Evolutionary conservation across 2,888 invertebrate species (phyloP).

Genomic region (Glaucopsyche alexis): DNA sequence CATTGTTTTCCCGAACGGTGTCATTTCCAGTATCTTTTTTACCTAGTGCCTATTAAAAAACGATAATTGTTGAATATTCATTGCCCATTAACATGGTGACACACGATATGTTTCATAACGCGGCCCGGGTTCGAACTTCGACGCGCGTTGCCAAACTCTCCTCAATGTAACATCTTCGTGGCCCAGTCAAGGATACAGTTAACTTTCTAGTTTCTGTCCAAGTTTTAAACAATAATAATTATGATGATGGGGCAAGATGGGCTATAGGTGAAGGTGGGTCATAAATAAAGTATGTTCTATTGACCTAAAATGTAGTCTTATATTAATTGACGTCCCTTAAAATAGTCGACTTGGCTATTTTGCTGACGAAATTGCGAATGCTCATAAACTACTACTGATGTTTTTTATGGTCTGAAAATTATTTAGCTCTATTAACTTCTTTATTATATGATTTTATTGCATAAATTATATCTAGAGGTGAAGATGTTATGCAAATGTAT

Average conservation of each 20-base stretch:
- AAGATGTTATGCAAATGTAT: background rate
- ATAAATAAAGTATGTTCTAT: too few species aligned
- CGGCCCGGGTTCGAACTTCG: conserved; percentile 37
- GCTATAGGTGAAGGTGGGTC: too few species aligned
- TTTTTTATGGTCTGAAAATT: conserved; percentile 4
- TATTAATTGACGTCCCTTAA: too few species aligned
- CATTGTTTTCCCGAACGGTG: conserved; percentile 3
- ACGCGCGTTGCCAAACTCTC: conserved; percentile 37
- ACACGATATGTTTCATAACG: conserved; percentile 44
- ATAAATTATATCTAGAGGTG: background rate
- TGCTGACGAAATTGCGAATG: too few species aligned
- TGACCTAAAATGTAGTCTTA: too few species aligned
- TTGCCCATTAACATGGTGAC: conserved; percentile 31
- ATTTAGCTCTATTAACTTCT: background rate
- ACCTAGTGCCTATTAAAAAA: background rate
- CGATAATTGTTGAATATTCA: conserved; percentile 9
- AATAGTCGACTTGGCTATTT: too few species aligned
- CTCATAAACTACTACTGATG: too few species aligned
- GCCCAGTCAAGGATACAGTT: conserved; percentile 26
- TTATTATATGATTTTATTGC: background rate
- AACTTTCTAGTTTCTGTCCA: conserved; percentile 1
- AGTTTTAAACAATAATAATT: background rate
- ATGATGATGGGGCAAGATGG: background rate
- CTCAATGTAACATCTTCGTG: conserved; percentile 39
- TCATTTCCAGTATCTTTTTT: conserved; percentile 9